A percentile compares a stretch with the other conserved stretches of the same genome.
Evolutionary conservation across 92 coral and sea anemone species (phyloP).

Genomic region (Palythoa grandis): DNA sequence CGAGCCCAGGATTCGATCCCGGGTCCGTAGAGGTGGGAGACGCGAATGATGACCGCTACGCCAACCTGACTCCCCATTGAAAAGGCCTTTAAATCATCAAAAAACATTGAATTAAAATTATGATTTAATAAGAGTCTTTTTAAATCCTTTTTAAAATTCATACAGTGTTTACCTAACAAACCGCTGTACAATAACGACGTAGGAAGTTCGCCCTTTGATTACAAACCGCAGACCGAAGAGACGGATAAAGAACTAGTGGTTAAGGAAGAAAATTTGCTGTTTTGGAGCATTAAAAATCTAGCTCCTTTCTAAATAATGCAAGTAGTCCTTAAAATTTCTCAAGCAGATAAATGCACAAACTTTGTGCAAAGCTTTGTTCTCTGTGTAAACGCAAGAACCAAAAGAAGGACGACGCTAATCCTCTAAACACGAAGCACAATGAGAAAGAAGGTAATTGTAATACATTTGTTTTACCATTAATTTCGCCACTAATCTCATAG

Average conservation of each 20-base stretch:
- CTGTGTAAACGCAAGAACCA: neutral
- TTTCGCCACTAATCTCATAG: neutral
- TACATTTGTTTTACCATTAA: neutral
- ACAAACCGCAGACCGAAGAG: neutral
- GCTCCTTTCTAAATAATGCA: neutral
- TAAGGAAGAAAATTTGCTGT: neutral
- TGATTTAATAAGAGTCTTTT: neutral
- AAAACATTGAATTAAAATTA: neutral
- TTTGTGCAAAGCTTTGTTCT: constrained; percentile 28
- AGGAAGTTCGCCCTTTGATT: neutral
- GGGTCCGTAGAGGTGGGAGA: too few species aligned
- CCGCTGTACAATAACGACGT: constrained; percentile 22
- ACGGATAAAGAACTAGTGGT: neutral
- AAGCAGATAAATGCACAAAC: constrained; percentile 11
- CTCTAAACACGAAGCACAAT: neutral
- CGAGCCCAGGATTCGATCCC: too few species aligned
- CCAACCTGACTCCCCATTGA: too few species aligned
- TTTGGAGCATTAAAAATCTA: neutral
- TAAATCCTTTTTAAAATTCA: neutral
- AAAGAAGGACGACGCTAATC: neutral
- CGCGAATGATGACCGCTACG: too few species aligned
- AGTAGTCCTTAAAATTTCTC: neutral
- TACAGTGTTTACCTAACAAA: neutral
- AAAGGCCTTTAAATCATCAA: too few species aligned
- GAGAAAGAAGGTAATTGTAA: neutral